Evolutionary conservation across 2,797 vertebrate genomes (phyloP), one percentile per base, ranked within the genome.

Genomic region (Spondyliosoma cantharus): DNA sequence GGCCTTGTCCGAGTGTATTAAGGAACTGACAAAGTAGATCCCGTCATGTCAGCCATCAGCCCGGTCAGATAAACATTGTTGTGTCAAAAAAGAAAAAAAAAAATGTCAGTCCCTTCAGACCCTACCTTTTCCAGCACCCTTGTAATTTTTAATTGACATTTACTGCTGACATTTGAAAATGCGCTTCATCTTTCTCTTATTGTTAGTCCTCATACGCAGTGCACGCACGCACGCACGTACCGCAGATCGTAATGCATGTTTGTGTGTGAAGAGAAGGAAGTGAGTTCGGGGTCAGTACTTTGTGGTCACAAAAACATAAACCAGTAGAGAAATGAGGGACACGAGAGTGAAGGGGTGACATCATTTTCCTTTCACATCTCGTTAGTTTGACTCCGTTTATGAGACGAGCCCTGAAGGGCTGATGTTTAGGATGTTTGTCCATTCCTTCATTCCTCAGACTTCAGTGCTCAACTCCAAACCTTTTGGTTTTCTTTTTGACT

Each of bases 131-230:
- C 94, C 90, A 92, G 93, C 92, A 92, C 87, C 90, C 93, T 90
- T 95, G 94, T 96, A 95, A 95, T 96, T 96, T 96, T 96, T 96
- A 96, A 96, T 96, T 97, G 96, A 96, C 95, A 96, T 96, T 96
- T 96, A 93, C 94, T 92, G 94, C 94, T 96, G 96, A 95, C 95
- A 96, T 95, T 96, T 96, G 91, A 92, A 83, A 94, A 91, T 94
- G 91, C 91, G 90, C 89, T 93, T 92, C 93, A 86, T 93, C 90
- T 80, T 84, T 84, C 81, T 75, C 78, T 82, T 78, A 90, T 82
- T 94, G 91, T 94, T 94, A 86, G 89, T 85, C 86, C 85, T 57
- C 50, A 74, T 91, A 9, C 32, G 8, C 32, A 37, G 32, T 37
- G 32, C 32, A 37, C 32, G 32, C 32, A 37, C 32, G 32, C 32